Percentiles rank a stretch among this genome's conserved stretches.
phyloP scores from a whole-genome alignment of 1,140 invertebrate genomes.

The Ephestia elutella region DNA sequence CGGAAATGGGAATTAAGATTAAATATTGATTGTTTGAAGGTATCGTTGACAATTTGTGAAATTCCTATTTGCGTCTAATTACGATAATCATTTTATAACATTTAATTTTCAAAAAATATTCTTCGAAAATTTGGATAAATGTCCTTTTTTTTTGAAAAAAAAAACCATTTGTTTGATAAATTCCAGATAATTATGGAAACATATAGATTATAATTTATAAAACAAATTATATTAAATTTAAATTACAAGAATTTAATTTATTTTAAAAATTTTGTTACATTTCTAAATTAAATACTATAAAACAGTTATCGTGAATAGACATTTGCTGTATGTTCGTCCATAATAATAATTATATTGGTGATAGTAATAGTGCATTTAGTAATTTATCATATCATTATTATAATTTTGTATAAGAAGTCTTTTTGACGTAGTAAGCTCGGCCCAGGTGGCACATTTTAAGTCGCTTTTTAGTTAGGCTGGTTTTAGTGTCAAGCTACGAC shows the following conservation, averaged over 20 bases:
- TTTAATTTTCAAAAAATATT: background rate
- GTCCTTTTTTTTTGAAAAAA: no score
- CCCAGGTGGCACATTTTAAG: no score
- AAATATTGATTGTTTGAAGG: background rate
- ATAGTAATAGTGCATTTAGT: constrained; percentile 25
- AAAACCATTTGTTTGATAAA: no score
- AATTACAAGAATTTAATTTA: no score
- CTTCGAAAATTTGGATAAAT: no score
- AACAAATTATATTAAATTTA: no score
- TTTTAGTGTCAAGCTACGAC: no score
- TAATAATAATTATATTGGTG: constrained; percentile 13
- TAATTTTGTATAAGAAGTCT: constrained; percentile 5
- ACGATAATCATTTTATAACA: background rate
- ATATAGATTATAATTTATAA: no score
- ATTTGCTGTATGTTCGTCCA: constrained; percentile 17
- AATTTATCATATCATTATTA: constrained; percentile 18
- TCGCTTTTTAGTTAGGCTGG: no score
- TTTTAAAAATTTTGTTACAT: no score
- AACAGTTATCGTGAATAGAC: background rate
- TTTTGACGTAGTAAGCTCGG: constrained; percentile 7
- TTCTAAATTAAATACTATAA: background rate
- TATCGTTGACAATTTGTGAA: background rate
- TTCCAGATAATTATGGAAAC: no score
- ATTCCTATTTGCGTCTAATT: background rate
- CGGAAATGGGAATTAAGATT: background rate